Evolutionary conservation across 2,797 vertebrate species (phyloP).

Genomic region (Chrysocyon brachyurus): DNA sequence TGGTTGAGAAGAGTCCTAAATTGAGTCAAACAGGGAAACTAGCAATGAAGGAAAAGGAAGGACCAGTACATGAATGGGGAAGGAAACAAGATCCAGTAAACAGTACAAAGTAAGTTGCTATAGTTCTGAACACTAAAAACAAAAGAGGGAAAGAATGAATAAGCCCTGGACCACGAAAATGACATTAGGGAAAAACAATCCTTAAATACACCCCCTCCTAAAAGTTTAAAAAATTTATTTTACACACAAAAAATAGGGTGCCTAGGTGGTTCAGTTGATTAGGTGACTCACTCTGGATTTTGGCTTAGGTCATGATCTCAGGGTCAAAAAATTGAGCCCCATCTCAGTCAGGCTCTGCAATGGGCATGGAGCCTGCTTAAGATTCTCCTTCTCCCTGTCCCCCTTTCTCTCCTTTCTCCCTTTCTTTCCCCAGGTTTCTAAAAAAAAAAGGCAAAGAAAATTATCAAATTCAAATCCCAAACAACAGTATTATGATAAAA

Average conservation of each 20-base stretch:
- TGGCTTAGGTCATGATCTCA: not conserved
- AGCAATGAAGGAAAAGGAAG: not conserved
- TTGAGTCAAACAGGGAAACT: not conserved
- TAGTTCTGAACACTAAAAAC: not conserved
- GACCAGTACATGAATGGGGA: not conserved
- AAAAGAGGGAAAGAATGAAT: not conserved
- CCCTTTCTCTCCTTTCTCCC: not conserved
- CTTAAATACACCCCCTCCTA: not conserved
- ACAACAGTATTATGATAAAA: not conserved
- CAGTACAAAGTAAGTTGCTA: not conserved
- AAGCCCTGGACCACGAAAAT: not conserved
- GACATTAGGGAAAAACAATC: not conserved
- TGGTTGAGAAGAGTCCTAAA: not conserved
- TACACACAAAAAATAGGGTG: not conserved
- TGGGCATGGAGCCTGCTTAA: not conserved
- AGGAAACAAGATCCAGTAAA: not conserved
- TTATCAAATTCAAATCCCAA: not conserved
- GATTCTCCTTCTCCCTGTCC: not conserved
- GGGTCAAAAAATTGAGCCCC: not conserved
- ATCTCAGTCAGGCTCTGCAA: not conserved
- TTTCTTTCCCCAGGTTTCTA: not conserved
- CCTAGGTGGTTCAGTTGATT: not conserved
- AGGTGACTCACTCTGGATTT: not conserved
- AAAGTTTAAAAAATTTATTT: not conserved
- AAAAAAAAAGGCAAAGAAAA: not conserved